Base-by-base conservation (phyloP, 2,113 vertebrate genomes). In the Tonatia bakeri region DNA sequence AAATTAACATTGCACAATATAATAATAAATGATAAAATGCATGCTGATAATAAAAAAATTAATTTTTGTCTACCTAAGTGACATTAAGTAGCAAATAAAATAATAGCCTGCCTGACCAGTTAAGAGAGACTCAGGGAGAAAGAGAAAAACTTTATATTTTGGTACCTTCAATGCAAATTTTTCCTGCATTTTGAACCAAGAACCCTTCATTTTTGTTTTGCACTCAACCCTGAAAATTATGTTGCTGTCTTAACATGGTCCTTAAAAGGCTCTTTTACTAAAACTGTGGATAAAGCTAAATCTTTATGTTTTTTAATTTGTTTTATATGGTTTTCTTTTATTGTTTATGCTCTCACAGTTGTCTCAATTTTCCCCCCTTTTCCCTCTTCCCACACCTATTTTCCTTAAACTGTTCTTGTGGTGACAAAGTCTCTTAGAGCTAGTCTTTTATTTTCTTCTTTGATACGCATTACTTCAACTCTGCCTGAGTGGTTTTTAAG, bases 381-480 rank as follows among this genome's bases (percentile, higher is more conserved):
- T 5, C 20, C 61, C 4, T 28, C 61, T 31, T 64, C 61, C 28
- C 28, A 6, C 26, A 31, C 61, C 38, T 20, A 43, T 26, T 82
- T 81, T 94, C 92, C 28, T 83, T 43, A 79, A 50, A 70, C 36
- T 88, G 31, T 47, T 82, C 26, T 87, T 56, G 83, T 4, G 82
- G n/a, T 89, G 33, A 22, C 81, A 72, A n/a, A 80, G 52, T 43
- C 26, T 92, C 28, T 95, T 90, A 86, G 28, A 87, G 45, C 26
- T 80, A 87, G 43, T 2, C 24, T 82, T 96, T 93, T 22, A 91
- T 67, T 96, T 94, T 33, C 75, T 94, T 79, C 59, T 45, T 85
- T 64, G 64, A 84, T 84, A 85, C 9, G 16, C 8, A 52, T 93
- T 92, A 73, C 79, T 52, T 88, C 36, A 87, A 87, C 61, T 90